These are phyloP conservation scores for Diabrotica undecimpunctata DNA, from an alignment of 1,140 invertebrate genomes.

Conservation along the genomic window DNA sequence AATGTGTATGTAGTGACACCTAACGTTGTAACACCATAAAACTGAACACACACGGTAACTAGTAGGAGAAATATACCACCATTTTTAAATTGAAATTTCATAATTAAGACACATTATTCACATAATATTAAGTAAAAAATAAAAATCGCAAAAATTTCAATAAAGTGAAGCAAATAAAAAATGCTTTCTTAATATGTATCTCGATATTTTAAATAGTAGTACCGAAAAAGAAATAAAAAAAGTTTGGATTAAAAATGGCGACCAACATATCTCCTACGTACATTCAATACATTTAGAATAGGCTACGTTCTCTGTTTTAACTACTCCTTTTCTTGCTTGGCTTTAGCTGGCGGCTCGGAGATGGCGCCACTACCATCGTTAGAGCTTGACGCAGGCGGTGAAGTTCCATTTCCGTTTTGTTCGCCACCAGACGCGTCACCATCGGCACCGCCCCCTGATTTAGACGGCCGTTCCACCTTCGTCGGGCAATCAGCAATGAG, in stretches of 20 bases:
- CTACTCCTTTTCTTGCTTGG: not conserved
- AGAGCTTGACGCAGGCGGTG: conserved; percentile 11
- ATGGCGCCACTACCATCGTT: conserved; percentile 13
- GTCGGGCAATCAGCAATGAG: conserved; percentile 81
- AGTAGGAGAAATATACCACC: not conserved
- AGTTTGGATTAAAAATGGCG: not conserved
- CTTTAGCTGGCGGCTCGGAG: conserved; percentile 8
- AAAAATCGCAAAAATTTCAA: too few relatives aligned
- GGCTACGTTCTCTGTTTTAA: not conserved
- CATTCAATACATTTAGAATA: conserved; percentile 3
- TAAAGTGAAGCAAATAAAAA: not conserved
- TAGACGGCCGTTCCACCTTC: conserved; percentile 34
- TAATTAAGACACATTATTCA: too few relatives aligned
- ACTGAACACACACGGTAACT: conserved; percentile 1
- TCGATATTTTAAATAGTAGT: not conserved
- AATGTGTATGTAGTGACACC: not conserved
- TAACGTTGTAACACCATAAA: not conserved
- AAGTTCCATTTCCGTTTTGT: conserved; percentile 19
- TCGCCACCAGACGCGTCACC: conserved; percentile 13
- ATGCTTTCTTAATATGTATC: not conserved
- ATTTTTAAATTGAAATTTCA: not conserved
- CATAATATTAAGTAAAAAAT: too few relatives aligned
- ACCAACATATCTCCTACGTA: not conserved
- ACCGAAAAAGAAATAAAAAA: not conserved
- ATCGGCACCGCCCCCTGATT: conserved; percentile 6